A percentile compares a stretch with the other conserved stretches of the same genome.
phyloP scores from a whole-genome alignment of 2,888 invertebrate genomes.

The Campoplex capitator region DNA sequence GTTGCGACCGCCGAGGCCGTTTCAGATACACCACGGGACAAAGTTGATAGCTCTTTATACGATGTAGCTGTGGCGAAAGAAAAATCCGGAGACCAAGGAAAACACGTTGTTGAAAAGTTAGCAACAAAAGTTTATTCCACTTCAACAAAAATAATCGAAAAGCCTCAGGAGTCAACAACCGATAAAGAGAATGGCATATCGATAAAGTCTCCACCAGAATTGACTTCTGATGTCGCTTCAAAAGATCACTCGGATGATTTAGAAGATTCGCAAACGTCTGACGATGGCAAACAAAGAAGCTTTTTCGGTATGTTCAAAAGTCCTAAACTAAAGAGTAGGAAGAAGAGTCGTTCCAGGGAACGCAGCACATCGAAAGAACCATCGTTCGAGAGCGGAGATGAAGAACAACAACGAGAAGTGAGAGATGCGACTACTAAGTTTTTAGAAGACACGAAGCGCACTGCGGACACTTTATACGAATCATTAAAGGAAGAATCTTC shows the following conservation, averaged over 20 bases:
- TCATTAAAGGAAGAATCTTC: conserved; percentile 39
- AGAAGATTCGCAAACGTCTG: conserved; percentile 67
- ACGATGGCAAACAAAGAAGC: conserved; percentile 76
- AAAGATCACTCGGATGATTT: conserved; percentile 56
- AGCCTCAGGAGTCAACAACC: conserved; percentile 34
- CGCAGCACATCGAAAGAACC: conserved; percentile 76
- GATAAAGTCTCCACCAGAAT: conserved; percentile 12
- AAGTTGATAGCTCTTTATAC: conserved; percentile 75
- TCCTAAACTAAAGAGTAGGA: conserved; percentile 77
- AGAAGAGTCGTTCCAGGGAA: conserved; percentile 80
- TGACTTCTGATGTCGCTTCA: conserved; percentile 22
- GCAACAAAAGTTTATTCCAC: conserved; percentile 49
- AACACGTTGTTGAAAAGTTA: conserved; percentile 48
- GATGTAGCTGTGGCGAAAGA: conserved; percentile 67
- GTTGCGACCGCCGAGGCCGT: conserved; percentile 66
- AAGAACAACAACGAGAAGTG: conserved; percentile 66
- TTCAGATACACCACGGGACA: conserved; percentile 75
- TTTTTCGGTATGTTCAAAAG: conserved; percentile 81
- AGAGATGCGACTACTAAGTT: conserved; percentile 69
- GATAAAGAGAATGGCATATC: conserved; percentile 55
- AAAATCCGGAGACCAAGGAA: conserved; percentile 39
- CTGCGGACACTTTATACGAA: conserved; percentile 64
- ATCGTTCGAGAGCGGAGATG: conserved; percentile 74
- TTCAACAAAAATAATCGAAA: conserved; percentile 52
- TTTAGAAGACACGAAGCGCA: conserved; percentile 70